Conservation (phyloP, 2,797 vertebrate species). For the Poliocrania exsul region DNA sequence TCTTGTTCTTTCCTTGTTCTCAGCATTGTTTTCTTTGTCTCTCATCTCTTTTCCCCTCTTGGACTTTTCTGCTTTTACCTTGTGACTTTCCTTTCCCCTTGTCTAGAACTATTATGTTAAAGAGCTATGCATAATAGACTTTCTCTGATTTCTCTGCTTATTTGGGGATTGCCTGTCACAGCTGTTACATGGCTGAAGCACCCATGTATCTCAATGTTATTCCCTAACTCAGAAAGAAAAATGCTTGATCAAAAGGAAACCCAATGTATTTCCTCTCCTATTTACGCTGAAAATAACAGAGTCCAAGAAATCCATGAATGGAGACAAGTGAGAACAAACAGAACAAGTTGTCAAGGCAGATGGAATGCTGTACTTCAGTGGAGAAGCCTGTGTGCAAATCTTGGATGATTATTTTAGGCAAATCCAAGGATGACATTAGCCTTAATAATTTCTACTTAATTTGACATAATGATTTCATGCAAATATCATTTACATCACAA, state of each 20-base stretch:
- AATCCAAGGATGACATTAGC: conserved; percentile 54
- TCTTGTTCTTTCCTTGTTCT: conserved; percentile 14
- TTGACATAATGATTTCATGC: conserved; percentile 40
- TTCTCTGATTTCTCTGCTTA: background rate
- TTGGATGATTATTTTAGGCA: conserved; percentile 64
- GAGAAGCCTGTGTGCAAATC: conserved; percentile 62
- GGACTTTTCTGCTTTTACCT: background rate
- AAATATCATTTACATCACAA: conserved; percentile 44
- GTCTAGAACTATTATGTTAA: conserved; percentile 19
- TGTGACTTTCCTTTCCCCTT: conserved; percentile 32
- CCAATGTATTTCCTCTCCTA: conserved; percentile 55
- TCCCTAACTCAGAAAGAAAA: conserved; percentile 21
- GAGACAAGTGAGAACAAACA: conserved; percentile 66
- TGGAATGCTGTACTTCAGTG: conserved; percentile 63
- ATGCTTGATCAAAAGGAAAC: conserved; percentile 43
- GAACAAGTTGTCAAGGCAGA: conserved; percentile 73
- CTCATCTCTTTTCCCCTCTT: background rate
- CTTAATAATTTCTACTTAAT: conserved; percentile 60
- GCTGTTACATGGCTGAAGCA: background rate
- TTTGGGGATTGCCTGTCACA: conserved; percentile 9
- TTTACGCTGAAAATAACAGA: conserved; percentile 52
- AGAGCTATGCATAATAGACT: background rate
- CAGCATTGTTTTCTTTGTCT: background rate
- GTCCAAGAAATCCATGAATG: conserved; percentile 67
- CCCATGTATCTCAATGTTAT: background rate